Conservation (phyloP, 2,113 vertebrate species). For the Plectropomus leopardus region DNA sequence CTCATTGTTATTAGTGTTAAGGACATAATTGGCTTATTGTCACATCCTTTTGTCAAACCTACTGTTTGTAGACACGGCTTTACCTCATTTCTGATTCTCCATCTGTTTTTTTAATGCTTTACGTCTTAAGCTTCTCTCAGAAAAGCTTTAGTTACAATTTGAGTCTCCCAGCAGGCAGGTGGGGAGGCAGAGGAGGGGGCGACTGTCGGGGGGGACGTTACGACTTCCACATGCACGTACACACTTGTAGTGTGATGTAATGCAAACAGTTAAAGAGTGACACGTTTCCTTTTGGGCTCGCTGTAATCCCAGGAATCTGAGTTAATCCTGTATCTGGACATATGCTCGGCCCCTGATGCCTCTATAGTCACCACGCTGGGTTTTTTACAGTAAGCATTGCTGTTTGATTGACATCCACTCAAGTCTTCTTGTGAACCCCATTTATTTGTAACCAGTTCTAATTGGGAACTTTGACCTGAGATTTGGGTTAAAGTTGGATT, state of each 20-base stretch:
- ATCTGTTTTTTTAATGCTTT: constrained; percentile 55
- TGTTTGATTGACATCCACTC: background rate
- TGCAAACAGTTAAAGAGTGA: constrained; percentile 55
- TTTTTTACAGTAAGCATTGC: background rate
- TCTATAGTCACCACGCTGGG: constrained; percentile 14
- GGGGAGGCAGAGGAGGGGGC: constrained; percentile 23
- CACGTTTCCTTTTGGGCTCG: constrained; percentile 60
- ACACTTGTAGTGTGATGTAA: constrained; percentile 51
- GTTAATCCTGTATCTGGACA: constrained; percentile 69
- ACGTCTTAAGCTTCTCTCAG: constrained; percentile 44
- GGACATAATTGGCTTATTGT: constrained; percentile 55
- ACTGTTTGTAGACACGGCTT: constrained; percentile 40
- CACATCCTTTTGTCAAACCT: constrained; percentile 38
- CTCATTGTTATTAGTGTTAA: constrained; percentile 30
- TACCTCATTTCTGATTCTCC: constrained; percentile 43
- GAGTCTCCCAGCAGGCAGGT: constrained; percentile 6
- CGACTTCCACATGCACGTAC: background rate
- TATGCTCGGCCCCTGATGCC: constrained; percentile 41
- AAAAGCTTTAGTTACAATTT: constrained; percentile 22
- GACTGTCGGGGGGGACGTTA: background rate
- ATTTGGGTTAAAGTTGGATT: background rate
- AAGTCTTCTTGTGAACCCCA: background rate
- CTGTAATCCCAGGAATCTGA: constrained; percentile 63
- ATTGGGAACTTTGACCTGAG: background rate
- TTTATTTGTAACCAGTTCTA: background rate